Evolutionary conservation across 2,113 vertebrate species (phyloP).

Genomic region (Merops nubicus): DNA sequence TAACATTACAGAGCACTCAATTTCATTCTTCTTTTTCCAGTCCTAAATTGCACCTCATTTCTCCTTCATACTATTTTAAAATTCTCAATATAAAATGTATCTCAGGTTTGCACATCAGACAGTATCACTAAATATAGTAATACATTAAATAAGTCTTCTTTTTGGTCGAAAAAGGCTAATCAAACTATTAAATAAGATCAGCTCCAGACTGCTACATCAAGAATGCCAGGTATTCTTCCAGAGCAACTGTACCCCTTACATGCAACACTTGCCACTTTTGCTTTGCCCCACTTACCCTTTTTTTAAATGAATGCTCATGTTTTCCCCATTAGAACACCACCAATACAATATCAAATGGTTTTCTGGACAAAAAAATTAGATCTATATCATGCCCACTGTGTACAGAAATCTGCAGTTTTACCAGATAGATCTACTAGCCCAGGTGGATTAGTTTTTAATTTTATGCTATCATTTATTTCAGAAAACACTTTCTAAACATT

Average conservation of each 20-base stretch:
- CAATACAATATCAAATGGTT: not conserved
- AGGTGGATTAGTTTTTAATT: not conserved
- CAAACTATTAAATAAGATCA: not conserved
- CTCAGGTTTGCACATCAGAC: not conserved
- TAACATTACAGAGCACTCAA: not conserved
- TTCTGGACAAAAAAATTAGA: not conserved
- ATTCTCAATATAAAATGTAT: not conserved
- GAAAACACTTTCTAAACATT: not conserved
- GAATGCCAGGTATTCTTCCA: not conserved
- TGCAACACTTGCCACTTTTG: not conserved
- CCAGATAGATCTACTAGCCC: not conserved
- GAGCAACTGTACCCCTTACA: not conserved
- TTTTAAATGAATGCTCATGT: not conserved
- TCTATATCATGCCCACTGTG: not conserved
- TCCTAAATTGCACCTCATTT: not conserved
- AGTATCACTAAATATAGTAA: accelerated
- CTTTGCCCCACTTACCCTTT: not conserved
- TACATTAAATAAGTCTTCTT: too few relatives aligned
- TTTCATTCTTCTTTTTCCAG: not conserved
- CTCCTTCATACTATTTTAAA: not conserved
- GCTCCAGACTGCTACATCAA: not conserved
- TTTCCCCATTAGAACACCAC: not conserved
- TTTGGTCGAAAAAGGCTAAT: not conserved
- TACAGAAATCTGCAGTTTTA: not conserved
- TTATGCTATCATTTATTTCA: not conserved